A percentile compares a stretch with the other conserved stretches of the same genome.
phyloP scores from a whole-genome alignment of 2,113 vertebrate genomes.

The Plectropomus leopardus region DNA sequence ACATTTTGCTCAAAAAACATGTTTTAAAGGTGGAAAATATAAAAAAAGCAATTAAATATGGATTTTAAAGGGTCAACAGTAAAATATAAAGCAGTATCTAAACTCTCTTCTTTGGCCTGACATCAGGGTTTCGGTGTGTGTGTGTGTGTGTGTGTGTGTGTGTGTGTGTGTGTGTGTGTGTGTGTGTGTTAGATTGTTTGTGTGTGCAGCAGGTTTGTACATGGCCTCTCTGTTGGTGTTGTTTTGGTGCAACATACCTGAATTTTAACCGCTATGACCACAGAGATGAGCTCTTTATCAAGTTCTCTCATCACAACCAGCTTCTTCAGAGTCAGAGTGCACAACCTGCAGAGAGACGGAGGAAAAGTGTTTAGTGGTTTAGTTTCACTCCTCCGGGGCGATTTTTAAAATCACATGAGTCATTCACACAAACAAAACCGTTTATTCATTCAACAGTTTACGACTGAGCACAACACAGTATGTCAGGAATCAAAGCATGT shows the following conservation, averaged over 20 bases:
- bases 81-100: background rate
- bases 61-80: background rate
- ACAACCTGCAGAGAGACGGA: constrained; percentile 86
- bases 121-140: no score
- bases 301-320: constrained; percentile 94
- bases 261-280: constrained; percentile 97
- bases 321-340: constrained; percentile 97
- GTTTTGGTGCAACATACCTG: constrained; percentile 86
- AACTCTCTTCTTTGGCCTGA: background rate
- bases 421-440: background rate
- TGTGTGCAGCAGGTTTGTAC: background rate
- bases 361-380: constrained; percentile 28
- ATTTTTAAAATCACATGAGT: constrained; percentile 41
- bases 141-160: background rate
- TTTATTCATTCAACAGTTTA: constrained; percentile 24
- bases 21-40: background rate
- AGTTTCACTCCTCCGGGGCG: background rate
- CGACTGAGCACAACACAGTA: background rate
- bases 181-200: no score
- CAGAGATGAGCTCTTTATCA: constrained; percentile 96
- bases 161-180: background rate
- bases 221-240: background rate
- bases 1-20: no score
- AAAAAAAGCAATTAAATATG: no score
- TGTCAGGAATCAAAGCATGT: background rate